Conservation (phyloP, 2,113 vertebrate genomes). For the Rana temporaria region DNA sequence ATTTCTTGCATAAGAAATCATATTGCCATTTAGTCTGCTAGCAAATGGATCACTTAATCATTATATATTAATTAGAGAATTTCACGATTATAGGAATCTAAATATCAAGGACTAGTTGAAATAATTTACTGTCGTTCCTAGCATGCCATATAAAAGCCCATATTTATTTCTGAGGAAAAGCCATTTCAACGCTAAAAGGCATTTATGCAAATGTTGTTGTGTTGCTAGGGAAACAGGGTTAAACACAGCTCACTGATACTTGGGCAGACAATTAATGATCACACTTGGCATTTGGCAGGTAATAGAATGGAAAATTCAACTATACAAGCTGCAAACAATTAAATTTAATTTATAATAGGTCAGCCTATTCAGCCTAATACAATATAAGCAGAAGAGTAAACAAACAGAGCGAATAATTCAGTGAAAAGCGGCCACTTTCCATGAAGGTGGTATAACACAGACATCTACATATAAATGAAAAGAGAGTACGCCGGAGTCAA, state of each 20-base stretch:
- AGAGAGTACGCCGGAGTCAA: background rate
- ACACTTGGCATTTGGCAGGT: conserved; percentile 45
- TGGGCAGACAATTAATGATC: conserved; percentile 42
- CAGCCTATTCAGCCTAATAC: conserved; percentile 38
- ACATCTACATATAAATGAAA: conserved; percentile 17
- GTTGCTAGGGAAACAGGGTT: conserved; percentile 41
- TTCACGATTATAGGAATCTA: background rate
- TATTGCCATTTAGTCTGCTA: background rate
- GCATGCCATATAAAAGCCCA: background rate
- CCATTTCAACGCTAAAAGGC: conserved; percentile 18
- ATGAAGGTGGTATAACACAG: background rate
- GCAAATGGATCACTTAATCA: background rate
- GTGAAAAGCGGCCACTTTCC: background rate
- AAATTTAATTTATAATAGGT: conserved; percentile 46
- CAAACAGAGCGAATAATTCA: conserved; percentile 17
- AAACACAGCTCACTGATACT: conserved; percentile 33
- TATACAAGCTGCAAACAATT: conserved; percentile 39
- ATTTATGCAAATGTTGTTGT: conserved; percentile 34
- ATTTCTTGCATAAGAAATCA: too few relatives aligned
- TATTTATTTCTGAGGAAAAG: conserved; percentile 34
- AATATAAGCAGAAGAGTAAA: conserved; percentile 29
- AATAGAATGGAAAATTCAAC: conserved; percentile 43
- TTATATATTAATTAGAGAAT: background rate
- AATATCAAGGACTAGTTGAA: background rate
- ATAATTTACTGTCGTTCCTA: background rate